phyloP scores from a whole-genome alignment of 2,888 invertebrate species.

The Himalopsyche kuldschensis region DNA sequence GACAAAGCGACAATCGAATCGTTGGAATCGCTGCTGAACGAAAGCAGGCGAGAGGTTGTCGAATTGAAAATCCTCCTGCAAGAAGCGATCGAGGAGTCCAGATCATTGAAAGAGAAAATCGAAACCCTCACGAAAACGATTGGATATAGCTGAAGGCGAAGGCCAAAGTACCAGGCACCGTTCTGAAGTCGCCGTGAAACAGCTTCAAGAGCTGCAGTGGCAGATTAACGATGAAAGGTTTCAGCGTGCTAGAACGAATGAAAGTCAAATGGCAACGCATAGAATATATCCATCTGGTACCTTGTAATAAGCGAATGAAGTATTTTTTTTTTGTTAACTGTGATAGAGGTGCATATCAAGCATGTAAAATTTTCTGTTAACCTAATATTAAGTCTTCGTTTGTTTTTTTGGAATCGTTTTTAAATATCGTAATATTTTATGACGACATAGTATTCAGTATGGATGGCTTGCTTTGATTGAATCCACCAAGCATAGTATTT shows the following conservation, averaged over 20 bases:
- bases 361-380: too few relatives aligned
- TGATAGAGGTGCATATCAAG: too few relatives aligned
- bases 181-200: constrained; percentile 32
- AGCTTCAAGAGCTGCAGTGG: constrained; percentile 35
- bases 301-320: constrained; percentile 4
- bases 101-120: constrained; percentile 59
- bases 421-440: too few relatives aligned
- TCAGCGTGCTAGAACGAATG: constrained; percentile 17
- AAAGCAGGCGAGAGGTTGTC: constrained; percentile 63
- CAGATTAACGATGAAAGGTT: constrained; percentile 37
- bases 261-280: constrained; percentile 2
- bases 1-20: constrained; percentile 56
- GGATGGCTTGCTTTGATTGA: too few relatives aligned
- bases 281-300: constrained; percentile 14
- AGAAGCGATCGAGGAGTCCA: constrained; percentile 66
- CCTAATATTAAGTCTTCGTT: too few relatives aligned
- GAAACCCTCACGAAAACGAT: constrained; percentile 50
- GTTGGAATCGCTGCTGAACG: constrained; percentile 60
- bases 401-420: too few relatives aligned
- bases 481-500: too few relatives aligned
- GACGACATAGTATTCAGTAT: too few relatives aligned
- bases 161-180: constrained; percentile 33
- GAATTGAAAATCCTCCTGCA: constrained; percentile 64
- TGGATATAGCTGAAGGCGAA: constrained; percentile 31
- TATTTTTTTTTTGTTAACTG: too few relatives aligned